Conservation (phyloP, 1,140 invertebrate species). For the Gryllus bimaculatus region DNA sequence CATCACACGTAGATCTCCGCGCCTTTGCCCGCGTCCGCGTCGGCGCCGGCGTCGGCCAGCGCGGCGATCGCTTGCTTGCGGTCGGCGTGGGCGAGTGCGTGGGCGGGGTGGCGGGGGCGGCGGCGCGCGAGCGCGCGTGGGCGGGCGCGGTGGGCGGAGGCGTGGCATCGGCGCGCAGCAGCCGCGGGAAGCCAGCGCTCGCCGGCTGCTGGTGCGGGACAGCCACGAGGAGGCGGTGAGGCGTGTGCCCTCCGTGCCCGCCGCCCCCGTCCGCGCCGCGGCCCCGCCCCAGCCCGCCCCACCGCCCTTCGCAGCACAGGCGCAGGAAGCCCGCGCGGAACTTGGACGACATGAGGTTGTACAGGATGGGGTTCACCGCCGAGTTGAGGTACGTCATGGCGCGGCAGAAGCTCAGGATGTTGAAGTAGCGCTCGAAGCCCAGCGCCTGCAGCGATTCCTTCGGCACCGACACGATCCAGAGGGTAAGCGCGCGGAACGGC, state of each 20-base stretch:
- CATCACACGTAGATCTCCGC: not conserved
- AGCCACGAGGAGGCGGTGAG: constrained; percentile 12
- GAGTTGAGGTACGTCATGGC: constrained; percentile 84
- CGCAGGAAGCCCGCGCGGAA: constrained; percentile 73
- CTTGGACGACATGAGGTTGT: constrained; percentile 86
- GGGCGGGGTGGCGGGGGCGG: no score
- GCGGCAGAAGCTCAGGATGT: constrained; percentile 73
- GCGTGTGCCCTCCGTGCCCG: no score
- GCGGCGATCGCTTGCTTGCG: no score
- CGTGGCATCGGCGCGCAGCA: not conserved
- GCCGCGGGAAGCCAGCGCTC: not conserved
- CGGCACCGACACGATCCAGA: constrained; percentile 72
- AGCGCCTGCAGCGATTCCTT: constrained; percentile 50
- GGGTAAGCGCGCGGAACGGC: constrained; percentile 73
- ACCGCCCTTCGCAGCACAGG: constrained; percentile 33
- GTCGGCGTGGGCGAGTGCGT: no score
- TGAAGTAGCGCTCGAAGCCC: constrained; percentile 73
- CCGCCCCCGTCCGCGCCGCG: not conserved
- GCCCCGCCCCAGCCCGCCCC: not conserved
- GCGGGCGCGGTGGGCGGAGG: no score
- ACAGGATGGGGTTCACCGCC: constrained; percentile 81
- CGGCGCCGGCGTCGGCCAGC: no score
- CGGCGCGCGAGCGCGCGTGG: no score
- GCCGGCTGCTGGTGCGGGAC: not conserved
- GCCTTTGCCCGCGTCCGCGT: not conserved